Evolutionary conservation across 2,888 invertebrate species (phyloP).

Genomic region (Synergus laeviventris): DNA sequence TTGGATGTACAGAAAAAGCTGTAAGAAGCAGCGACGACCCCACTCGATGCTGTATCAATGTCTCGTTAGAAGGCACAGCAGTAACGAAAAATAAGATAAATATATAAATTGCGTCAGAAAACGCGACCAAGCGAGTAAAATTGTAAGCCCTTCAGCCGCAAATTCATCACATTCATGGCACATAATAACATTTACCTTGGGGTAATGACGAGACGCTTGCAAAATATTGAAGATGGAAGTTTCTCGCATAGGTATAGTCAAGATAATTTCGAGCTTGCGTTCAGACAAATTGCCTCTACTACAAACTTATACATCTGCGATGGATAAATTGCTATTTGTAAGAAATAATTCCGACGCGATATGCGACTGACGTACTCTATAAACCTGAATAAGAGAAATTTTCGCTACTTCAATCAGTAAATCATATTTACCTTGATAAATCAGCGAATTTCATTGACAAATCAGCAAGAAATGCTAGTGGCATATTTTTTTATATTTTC

Average conservation of each 20-base stretch:
- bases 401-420: too few species aligned
- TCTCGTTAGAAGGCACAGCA: slow-evolving; percentile 58
- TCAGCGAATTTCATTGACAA: too few species aligned
- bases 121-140: slow-evolving; percentile 49
- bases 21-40: slow-evolving; percentile 6
- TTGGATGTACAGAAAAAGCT: slow-evolving; percentile 1
- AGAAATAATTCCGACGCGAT: background rate
- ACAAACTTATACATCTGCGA: background rate
- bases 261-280: slow-evolving; percentile 12
- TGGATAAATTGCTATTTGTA: slow-evolving; percentile 1
- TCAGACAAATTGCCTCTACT: slow-evolving; percentile 19
- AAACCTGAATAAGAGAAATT: background rate
- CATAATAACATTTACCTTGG: slow-evolving; percentile 6
- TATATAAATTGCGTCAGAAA: slow-evolving; percentile 25
- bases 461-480: too few species aligned
- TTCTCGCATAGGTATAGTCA: background rate
- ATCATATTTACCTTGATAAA: too few species aligned
- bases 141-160: slow-evolving; percentile 44
- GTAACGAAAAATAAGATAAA: slow-evolving; percentile 52
- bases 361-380: background rate
- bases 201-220: slow-evolving; percentile 23
- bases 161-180: slow-evolving; percentile 35
- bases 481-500: too few species aligned
- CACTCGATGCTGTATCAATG: slow-evolving; percentile 60
- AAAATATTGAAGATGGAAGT: slow-evolving; percentile 9